Evolutionary conservation across 1,140 invertebrate genomes (phyloP), one percentile per base, ranked within the genome.

Genomic region (Prorops nasuta): DNA sequence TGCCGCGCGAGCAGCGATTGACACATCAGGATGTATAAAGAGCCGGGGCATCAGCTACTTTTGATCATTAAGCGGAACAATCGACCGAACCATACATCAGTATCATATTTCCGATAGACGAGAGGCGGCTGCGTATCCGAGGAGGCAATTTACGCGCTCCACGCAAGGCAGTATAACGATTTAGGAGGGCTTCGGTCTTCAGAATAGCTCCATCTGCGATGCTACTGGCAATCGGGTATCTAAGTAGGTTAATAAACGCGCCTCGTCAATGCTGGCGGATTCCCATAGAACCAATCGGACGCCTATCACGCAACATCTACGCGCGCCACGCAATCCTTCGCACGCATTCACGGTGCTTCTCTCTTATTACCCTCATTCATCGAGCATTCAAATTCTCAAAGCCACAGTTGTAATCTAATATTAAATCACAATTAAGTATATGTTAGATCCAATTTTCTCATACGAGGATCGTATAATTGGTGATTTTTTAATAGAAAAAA

Each of bases 231-330:
- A 63, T 62, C 48, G 42, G 52, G 35, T 63, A 60, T 54, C 57
- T 66, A 65, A 63, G 49, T 68, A 60, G 60, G 53, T 64, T 68
- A 67, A 69, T 69, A 63, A 69, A 69, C 58, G 52, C 57, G 44
- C 42, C 48, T 59, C 54, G 56, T 68, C 66, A 48, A 69, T 69
- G 60, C 55, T 57, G 51, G 19, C 39, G 60, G 45, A 64, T 65
- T 67, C 64, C 62, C 64, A 60, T 54, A 67, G 56, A 63, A 61
- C 56, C 62, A 61, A 69, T 66, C 59, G 46, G 17, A 38, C 41
- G 39, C 28, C 40, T 51, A 64, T 63, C 24, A 28, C 24, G 24
- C 4, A 28, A 6, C 4, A 28, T 28, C 24, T 28, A 28, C 24
- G 24, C 4, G 24, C 24, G 24, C n/a, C n/a, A n/a, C n/a, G n/a